Evolutionary conservation across 2,113 vertebrate genomes (phyloP).

Genomic region (Lasiurus borealis): DNA sequence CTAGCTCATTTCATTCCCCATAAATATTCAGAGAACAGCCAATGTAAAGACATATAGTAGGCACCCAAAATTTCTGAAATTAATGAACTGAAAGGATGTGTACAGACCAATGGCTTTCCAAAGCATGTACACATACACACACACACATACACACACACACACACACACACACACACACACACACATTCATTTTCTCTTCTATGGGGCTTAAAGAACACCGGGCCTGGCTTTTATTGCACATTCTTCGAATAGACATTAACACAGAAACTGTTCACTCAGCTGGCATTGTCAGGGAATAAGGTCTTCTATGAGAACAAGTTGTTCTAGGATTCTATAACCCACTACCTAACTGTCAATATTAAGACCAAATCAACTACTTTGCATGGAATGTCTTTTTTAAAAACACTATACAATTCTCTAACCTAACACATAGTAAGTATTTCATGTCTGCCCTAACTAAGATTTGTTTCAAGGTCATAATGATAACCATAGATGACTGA

Average conservation of each 20-base stretch:
- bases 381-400: neutral
- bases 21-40: neutral
- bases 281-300: neutral
- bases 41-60: neutral
- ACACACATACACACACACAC: accelerated
- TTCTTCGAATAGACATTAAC: neutral
- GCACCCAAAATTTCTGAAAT: neutral
- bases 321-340: neutral
- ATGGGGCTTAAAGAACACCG: neutral
- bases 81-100: neutral
- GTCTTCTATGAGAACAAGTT: neutral
- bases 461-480: conserved; percentile 56
- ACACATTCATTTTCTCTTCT: neutral
- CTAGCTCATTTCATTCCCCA: neutral
- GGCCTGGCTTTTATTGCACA: neutral
- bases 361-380: neutral
- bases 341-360: neutral
- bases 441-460: neutral
- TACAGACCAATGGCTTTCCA: neutral
- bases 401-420: neutral
- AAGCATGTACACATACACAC: neutral
- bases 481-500: neutral
- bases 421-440: neutral
- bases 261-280: neutral
- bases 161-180: neutral